Conservation (phyloP, 2,888 invertebrate genomes). For the Adelphocoris suturalis region DNA sequence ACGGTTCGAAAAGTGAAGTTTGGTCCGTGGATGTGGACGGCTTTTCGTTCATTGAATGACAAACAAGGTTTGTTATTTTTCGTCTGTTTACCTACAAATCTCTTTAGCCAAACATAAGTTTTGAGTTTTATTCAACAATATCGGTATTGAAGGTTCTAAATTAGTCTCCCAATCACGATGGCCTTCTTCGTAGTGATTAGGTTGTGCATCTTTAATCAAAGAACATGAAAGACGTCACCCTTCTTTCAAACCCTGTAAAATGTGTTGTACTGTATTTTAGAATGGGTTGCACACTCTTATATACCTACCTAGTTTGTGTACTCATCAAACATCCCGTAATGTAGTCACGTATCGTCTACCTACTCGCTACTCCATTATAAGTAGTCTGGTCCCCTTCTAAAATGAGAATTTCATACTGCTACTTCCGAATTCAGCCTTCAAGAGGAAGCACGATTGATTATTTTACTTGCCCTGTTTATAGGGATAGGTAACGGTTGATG, state of each 20-base stretch:
- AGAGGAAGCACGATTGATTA: background rate
- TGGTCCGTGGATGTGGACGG: constrained; percentile 37
- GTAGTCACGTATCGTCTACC: too few relatives aligned
- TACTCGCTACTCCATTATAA: too few relatives aligned
- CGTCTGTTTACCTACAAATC: background rate
- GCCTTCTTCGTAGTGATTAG: background rate
- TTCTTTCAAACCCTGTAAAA: background rate
- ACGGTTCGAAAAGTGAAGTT: background rate
- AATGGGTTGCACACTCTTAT: too few relatives aligned
- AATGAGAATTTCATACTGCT: too few relatives aligned
- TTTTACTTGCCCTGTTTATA: background rate
- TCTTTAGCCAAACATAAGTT: background rate
- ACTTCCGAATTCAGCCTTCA: background rate
- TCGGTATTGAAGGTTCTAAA: background rate
- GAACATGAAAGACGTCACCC: background rate
- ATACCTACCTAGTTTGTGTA: too few relatives aligned
- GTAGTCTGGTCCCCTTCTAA: too few relatives aligned
- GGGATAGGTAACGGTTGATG: background rate
- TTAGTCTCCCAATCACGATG: background rate
- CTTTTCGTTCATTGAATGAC: constrained; percentile 49
- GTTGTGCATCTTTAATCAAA: background rate
- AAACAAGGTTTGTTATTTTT: constrained; percentile 40
- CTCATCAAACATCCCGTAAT: too few relatives aligned
- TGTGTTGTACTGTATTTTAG: too few relatives aligned
- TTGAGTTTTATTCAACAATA: too few relatives aligned